Percentiles rank a stretch among this genome's conserved stretches.
These are phyloP conservation scores for Macrophya annulata DNA, from an alignment of 2,888 invertebrate species.

Conservation along the genomic window DNA sequence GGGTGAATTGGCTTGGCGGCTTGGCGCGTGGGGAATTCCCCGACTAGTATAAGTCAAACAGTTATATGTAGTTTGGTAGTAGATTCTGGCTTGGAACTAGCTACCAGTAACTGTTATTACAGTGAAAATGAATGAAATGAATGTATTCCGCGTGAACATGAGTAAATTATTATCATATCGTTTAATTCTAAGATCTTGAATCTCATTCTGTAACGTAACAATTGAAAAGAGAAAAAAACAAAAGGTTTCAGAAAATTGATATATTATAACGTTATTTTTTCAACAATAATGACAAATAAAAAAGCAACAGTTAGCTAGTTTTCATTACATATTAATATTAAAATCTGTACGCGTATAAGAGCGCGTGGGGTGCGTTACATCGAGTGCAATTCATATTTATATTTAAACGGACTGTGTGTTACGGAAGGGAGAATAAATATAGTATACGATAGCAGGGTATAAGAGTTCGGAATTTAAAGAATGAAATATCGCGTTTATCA, in stretches of 20 bases:
- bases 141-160: neutral
- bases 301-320: neutral
- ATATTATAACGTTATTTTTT: neutral
- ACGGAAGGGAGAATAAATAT: neutral
- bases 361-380: neutral
- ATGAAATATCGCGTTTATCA: neutral
- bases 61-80: neutral
- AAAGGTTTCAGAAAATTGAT: neutral
- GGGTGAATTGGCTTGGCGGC: constrained; percentile 37
- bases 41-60: constrained; percentile 23
- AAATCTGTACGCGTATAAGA: neutral
- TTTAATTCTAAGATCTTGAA: neutral
- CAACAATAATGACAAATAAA: neutral
- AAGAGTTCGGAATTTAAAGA: neutral
- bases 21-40: constrained; percentile 43
- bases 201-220: neutral
- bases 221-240: neutral
- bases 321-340: neutral
- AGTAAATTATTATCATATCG: neutral
- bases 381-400: constrained; percentile 37
- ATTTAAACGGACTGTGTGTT: constrained; percentile 11
- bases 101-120: neutral
- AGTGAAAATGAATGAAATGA: neutral
- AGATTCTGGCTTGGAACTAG: neutral
- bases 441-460: neutral